Evolutionary conservation across 2,113 vertebrate species (phyloP), one percentile per base, ranked within the genome.

Genomic region (Mustela nigripes): DNA sequence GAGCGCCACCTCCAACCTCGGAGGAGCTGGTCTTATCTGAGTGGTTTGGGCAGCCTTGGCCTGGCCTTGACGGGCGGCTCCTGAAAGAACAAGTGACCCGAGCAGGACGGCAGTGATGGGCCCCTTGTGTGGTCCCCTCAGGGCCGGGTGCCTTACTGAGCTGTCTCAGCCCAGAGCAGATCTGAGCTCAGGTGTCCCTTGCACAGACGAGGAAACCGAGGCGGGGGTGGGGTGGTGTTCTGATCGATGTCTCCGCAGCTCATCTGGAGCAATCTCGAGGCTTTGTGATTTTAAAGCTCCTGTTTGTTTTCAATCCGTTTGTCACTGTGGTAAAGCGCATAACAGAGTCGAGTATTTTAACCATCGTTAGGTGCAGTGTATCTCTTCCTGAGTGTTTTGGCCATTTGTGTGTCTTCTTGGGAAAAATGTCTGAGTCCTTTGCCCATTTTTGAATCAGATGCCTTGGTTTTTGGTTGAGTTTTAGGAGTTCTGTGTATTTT

Each of bases 1-100:
- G 4, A 31, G 11, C 21, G 11, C 60, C 42, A 2, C 28, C 42
- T 33, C 83, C 62, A 50, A 5, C 83, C 83, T 24, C 26, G 5
- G 21, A 73, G 71, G 36, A 36, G 71, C 36, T 24, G 71, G 36
- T 42, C 36, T 42, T 5, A 4, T 24, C 71, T 22, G 60, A 19
- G 9, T 4, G 0, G 16, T 53, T 31, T 26, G 16, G 24, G 45
- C 12, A 53, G 21, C 50, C 24, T 39, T 11, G 15, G 7, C 42
- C 14, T 4, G 0, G 22, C 33, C 45, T 36, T 11, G 1, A 50
- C 1, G 24, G 7, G n/a, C 2, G 6, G 18, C 50, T 73, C 2
- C 48, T 11, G n/a, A 39, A 36, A 2, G 33, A 11, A 53, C 4
- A 24, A 18, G 48, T 12, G 65, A 26, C 45, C 42, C 21, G 0